Evolutionary conservation across 2,113 vertebrate species (phyloP).

Genomic region (Picathartes gymnocephalus): DNA sequence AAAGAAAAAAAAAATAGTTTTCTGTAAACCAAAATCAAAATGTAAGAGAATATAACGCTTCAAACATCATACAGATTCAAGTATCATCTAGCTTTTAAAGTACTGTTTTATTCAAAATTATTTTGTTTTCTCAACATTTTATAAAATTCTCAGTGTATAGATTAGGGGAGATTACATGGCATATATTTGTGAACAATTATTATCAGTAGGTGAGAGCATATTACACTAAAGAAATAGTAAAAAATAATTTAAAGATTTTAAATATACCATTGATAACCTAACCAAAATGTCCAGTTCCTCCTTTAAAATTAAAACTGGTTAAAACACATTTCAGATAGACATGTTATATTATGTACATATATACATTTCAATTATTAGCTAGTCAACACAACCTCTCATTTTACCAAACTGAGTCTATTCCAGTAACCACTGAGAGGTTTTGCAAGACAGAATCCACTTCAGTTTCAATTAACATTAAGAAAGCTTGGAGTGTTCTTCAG

Average conservation of each 20-base stretch:
- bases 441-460: neutral
- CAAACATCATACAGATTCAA: neutral
- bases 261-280: neutral
- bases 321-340: neutral
- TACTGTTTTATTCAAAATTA: neutral
- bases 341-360: fast-evolving
- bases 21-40: slow-evolving; percentile 34
- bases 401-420: neutral
- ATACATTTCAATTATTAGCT: neutral
- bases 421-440: neutral
- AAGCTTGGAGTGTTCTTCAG: neutral
- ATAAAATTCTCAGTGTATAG: neutral
- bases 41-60: neutral
- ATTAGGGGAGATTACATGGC: neutral
- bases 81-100: neutral
- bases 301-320: neutral
- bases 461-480: neutral
- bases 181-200: neutral
- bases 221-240: neutral
- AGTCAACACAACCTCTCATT: neutral
- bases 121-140: neutral
- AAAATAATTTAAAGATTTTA: neutral
- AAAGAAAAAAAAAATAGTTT: slow-evolving; percentile 1
- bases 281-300: neutral
- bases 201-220: neutral